Base-by-base conservation (phyloP, 2,888 invertebrate species). In the Lepidonotus clava region DNA sequence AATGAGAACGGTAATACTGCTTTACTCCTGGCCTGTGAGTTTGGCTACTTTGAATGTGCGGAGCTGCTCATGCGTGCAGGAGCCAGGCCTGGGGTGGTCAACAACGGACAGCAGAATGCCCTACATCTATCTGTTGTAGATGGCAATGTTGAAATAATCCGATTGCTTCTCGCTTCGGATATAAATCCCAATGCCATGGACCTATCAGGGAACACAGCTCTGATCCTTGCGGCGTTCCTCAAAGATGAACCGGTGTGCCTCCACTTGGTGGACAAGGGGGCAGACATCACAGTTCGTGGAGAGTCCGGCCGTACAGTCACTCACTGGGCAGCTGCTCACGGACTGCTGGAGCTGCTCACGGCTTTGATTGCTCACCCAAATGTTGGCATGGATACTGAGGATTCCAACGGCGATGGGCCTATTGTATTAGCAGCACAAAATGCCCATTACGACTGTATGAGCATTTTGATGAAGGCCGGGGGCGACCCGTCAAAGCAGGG, bases 261-360 rank as follows among this genome's bases (percentile, higher is more conserved):
- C 4, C 61, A 41, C 53, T 56, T 88, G 41, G 41, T 88, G 21
- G 61, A 77, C 32, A 56, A 71, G 14, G 83, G 86, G 18, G 34
- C 38, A 34, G 61, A 89, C 28, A 41, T 87, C 40, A 86, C 86
- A 38, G 24, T 84, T 11, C 28, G 34, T 11, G 87, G 85, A 1
- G 80, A 86, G 32, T 67, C 36, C 14, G 87, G 88, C 34, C 41
- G 87, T 1, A 87, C 86, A 8, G 84, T 83, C 18, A 56, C 86
- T 11, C 87, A 88, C 67, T 87, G 84, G 86, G 86, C 87, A 6
- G 46, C 67, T 21, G 34, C 34, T 41, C 41, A 66, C 21, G 87
- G 88, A 76, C 24, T 76, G 0, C 6, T 24, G 4, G 84, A 86
- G 38, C 86, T 86, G 34, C 41, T 86, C 38, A 56, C 8, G 32